Base-by-base conservation (phyloP, 2,797 vertebrate species). In the Darevskia nairensis region DNA sequence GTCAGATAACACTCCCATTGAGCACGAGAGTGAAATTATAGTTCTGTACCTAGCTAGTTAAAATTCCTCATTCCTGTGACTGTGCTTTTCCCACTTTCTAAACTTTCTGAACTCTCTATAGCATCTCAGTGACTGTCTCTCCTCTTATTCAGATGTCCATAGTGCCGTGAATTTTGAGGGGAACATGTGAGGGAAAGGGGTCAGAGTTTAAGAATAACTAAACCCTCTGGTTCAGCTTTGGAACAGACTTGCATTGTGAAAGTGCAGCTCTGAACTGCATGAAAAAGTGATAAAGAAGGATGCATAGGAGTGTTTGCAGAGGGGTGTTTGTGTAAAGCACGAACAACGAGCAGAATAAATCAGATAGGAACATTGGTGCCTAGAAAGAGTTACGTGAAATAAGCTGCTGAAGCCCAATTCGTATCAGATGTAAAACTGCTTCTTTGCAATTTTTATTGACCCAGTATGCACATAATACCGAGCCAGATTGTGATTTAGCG, bases 51-150 rank as follows among this genome's bases (percentile, higher is more conserved):
- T 17, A 64, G 10, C 17, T 55, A 7, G 25, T 10, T 29, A 32
- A 21, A 86, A 76, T 55, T 8, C 50, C 64, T 69, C 13, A 61
- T 59, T 80, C 59, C 13, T 44, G 9, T 76, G 77, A 25, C 74
- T 86, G 61, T 82, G 79, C 46, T 55, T 71, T 13, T 1, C 71
- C 64, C 81, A 68, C 68, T 1, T 4, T 41, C 50, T 27, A 21
- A 41, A 64, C 25, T 83, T 23, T 32, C 80, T 55, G 68, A 86
- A 72, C 68, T 90, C 79, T n/a, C 41, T 69, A 10, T 89, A 19
- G 0, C 64, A 17, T 59, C 39, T 75, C 50, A 25, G 0, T 11
- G 76, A 78, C 55, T 61, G 15, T 15, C 7, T 55, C 2, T 68
- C 32, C 29, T 17, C 71, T 69, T 59, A 32, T 78, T 59, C 4